Base-by-base conservation (phyloP, 1,140 invertebrate genomes). In the Euura saliciscinereae region DNA sequence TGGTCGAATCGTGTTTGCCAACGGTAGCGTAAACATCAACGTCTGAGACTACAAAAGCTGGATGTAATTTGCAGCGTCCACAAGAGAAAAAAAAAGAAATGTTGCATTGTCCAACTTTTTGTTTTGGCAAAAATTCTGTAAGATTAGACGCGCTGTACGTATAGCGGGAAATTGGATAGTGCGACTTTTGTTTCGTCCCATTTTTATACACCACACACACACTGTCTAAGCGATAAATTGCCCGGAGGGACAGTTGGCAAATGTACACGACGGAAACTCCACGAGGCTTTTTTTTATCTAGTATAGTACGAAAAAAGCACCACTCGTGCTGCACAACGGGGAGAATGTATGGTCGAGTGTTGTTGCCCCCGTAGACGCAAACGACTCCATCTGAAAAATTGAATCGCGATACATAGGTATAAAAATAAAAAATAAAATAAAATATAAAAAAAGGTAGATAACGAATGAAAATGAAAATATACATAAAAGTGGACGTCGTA, bases 401-500 rank as follows among this genome's bases (percentile, higher is more conserved):
- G 51, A 59, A 59, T 59, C 6, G 51, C 51, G 51, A 59, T 59
- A 59, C 8, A n/a, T 59, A 59, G 13, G 51, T 59, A 59, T 59
- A 59, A 3, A 59, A n/a, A 59, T 59, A 59, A 59, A n/a, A 59
- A n/a, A 59, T 2, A n/a, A 11, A 59, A 59, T n/a, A 59, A 59
- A 59, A 59, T 3, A 59, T 2, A 11, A n/a, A 59, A 59, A 6
- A 3, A 59, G 13, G 51, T 1, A 28, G 28, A 28, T 1, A 28
- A 28, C 28, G 28, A 28, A 59, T 11, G 51, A 59, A 59, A 6
- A 59, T 3, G 51, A 59, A 64, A 13, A 10, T 13, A 64, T 73
- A 79, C 80, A 77, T 83, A 81, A 82, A 83, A 78, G 72, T 74
- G 78, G 76, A 78, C 79, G 73, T 79, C 76, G 78, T 80, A 76